Percentiles rank a stretch among this genome's conserved stretches.
These are phyloP conservation scores for Psittacula cyanocephala DNA, from an alignment of 2,113 vertebrate genomes.

Conservation along the genomic window DNA sequence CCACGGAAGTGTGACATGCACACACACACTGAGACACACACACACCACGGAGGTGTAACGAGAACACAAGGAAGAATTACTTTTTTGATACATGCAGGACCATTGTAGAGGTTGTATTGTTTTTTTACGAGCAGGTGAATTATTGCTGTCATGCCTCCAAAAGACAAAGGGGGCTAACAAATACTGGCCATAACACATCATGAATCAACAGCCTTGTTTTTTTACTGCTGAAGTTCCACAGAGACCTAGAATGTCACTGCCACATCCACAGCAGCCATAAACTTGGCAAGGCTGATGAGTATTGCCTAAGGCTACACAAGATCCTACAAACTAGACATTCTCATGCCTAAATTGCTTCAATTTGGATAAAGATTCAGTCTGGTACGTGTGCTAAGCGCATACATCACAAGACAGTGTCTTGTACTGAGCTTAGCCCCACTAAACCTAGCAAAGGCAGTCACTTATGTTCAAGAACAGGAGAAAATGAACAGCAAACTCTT, in stretches of 20 bases:
- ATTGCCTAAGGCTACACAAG: not conserved
- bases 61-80: not conserved
- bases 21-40: not conserved
- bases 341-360: accelerated
- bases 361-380: not conserved
- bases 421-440: not conserved
- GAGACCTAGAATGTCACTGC: not conserved
- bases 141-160: not conserved
- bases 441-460: not conserved
- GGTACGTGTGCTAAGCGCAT: accelerated
- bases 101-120: no score
- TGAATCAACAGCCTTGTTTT: not conserved
- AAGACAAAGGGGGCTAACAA: not conserved
- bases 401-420: not conserved
- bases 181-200: not conserved
- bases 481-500: not conserved
- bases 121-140: not conserved
- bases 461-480: not conserved
- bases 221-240: not conserved
- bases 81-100: accelerated
- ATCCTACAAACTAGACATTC: not conserved
- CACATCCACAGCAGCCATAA: not conserved
- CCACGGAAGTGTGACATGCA: not conserved
- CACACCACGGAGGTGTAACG: accelerated
- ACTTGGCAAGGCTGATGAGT: not conserved